Evolutionary conservation across 2,113 vertebrate genomes (phyloP).

Genomic region (Zosterops pallidus): DNA sequence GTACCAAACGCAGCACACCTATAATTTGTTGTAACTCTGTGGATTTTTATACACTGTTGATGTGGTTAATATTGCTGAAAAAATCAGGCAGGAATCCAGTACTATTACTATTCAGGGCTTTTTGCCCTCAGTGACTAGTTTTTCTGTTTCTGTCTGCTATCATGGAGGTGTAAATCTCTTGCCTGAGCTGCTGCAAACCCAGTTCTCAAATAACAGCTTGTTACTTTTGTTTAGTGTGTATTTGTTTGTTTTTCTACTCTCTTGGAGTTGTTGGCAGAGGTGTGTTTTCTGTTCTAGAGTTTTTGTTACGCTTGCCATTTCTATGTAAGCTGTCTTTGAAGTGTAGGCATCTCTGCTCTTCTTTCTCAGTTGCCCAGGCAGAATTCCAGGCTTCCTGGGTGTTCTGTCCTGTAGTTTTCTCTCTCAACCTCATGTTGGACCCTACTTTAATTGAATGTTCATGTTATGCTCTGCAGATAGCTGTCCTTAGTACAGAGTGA

Average conservation of each 20-base stretch:
- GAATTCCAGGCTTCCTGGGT: slow-evolving; percentile 1
- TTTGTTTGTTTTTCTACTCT: not conserved
- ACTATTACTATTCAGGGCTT: not conserved
- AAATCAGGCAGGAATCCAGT: not conserved
- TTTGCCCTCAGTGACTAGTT: not conserved
- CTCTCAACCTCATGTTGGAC: not conserved
- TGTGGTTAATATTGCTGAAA: not conserved
- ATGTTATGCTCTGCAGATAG: not conserved
- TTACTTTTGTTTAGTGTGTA: not conserved
- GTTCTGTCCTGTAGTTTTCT: not conserved
- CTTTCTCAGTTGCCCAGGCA: not conserved
- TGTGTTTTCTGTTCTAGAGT: not conserved
- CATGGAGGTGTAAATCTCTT: not conserved
- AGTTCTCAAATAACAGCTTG: not conserved
- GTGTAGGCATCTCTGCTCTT: not conserved
- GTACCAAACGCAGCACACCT: not conserved
- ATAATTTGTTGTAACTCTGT: not conserved
- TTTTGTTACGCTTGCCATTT: not conserved
- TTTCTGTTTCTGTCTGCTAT: not conserved
- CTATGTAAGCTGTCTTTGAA: not conserved
- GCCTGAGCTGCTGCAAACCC: not conserved
- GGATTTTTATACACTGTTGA: not conserved
- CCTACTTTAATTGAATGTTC: not conserved
- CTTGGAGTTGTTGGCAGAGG: not conserved
- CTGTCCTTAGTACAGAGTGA: not conserved